A percentile compares a stretch with the other conserved stretches of the same genome.
These are phyloP conservation scores for Ctenochaetus hawaiiensis DNA, from an alignment of 2,797 vertebrate genomes.

Conservation along the genomic window DNA sequence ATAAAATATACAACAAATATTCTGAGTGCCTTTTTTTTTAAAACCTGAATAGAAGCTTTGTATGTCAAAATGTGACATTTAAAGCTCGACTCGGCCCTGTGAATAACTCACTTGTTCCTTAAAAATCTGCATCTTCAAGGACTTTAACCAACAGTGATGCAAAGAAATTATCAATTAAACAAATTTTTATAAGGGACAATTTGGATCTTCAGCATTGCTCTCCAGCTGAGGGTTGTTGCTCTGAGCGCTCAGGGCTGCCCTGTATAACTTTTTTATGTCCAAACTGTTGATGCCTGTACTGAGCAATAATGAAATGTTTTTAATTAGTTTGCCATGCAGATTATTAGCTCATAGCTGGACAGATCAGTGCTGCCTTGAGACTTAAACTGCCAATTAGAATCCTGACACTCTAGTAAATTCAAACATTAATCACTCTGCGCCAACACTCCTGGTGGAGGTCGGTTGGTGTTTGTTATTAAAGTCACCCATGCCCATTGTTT, in stretches of 20 bases:
- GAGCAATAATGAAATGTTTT: constrained; percentile 56
- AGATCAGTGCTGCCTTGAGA: constrained; percentile 48
- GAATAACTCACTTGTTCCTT: neutral
- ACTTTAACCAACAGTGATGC: neutral
- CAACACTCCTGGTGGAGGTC: constrained; percentile 28
- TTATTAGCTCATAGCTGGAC: constrained; percentile 43
- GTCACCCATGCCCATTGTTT: constrained; percentile 28
- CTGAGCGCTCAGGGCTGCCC: neutral
- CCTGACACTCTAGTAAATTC: constrained; percentile 31
- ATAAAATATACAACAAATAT: too few relatives aligned
- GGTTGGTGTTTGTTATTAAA: constrained; percentile 41
- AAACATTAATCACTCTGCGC: constrained; percentile 40
- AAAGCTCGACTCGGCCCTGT: too few relatives aligned
- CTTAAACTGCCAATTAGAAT: constrained; percentile 53
- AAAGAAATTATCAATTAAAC: neutral
- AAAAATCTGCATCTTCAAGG: neutral
- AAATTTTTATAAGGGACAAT: neutral
- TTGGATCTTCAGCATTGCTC: neutral
- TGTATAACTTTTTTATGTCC: constrained; percentile 37
- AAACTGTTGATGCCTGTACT: constrained; percentile 34
- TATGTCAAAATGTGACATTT: too few relatives aligned
- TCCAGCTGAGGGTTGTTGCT: neutral
- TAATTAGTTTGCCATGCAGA: constrained; percentile 61
- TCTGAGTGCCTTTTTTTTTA: too few relatives aligned
- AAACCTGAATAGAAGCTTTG: too few relatives aligned